Conservation (phyloP, 2,113 vertebrate genomes). For the Falco punctatus region DNA sequence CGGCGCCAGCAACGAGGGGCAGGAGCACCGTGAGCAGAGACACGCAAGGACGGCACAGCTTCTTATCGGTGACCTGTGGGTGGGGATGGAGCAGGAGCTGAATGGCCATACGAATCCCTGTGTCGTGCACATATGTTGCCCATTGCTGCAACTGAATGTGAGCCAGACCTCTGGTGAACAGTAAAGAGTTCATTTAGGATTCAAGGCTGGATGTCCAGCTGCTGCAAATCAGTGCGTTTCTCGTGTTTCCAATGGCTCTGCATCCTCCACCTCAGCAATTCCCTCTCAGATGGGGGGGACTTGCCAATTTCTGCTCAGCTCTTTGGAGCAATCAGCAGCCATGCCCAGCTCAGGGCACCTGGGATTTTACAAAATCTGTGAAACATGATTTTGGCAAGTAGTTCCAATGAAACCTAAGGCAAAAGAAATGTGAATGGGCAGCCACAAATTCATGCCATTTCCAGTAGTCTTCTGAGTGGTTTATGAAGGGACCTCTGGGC, state of each 20-base stretch:
- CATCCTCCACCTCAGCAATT: background rate
- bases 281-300: background rate
- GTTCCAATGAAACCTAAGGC: background rate
- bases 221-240: background rate
- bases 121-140: background rate
- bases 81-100: background rate
- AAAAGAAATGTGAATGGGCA: background rate
- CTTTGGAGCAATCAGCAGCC: background rate
- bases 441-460: background rate
- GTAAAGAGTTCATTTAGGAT: background rate
- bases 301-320: background rate
- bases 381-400: background rate
- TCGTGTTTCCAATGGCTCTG: background rate
- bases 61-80: rapidly evolving
- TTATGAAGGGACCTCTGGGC: background rate
- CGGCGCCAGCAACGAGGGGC: background rate
- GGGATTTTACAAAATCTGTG: background rate
- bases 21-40: background rate
- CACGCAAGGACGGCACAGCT: rapidly evolving
- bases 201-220: background rate
- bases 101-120: rapidly evolving
- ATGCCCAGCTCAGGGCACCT: background rate
- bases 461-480: background rate
- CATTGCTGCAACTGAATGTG: background rate
- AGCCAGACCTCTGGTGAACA: background rate